phyloP scores from a whole-genome alignment of 1,140 invertebrate genomes.

The Cataglyphis hispanica region DNA sequence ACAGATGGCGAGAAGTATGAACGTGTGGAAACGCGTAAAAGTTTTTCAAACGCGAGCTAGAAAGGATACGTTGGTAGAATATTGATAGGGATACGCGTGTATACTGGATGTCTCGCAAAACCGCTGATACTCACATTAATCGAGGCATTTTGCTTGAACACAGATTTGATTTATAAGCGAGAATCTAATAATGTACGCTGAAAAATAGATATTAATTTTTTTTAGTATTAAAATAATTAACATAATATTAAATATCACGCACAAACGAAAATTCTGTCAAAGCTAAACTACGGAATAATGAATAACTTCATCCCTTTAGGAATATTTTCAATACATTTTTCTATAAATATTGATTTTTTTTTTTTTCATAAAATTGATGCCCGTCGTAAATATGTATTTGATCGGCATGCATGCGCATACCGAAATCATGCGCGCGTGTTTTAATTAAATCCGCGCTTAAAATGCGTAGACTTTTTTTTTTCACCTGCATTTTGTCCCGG shows the following conservation, averaged over 20 bases:
- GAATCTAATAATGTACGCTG: not conserved
- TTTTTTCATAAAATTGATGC: conserved; percentile 14
- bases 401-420: not conserved
- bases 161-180: not conserved
- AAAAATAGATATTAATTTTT: not conserved
- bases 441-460: conserved; percentile 49
- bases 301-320: not conserved
- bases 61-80: conserved; percentile 14
- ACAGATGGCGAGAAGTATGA: conserved; percentile 29
- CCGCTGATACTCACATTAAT: not conserved
- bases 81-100: not conserved
- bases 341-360: conserved; percentile 27
- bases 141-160: not conserved
- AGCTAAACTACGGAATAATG: conserved; percentile 4
- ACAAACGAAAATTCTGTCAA: not conserved
- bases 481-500: not conserved
- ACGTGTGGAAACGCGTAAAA: conserved; percentile 32
- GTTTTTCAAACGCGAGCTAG: not conserved
- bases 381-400: conserved; percentile 47
- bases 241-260: not conserved
- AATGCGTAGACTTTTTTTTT: conserved; percentile 17
- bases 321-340: not conserved
- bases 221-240: conserved; percentile 1
- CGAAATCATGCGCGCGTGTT: not conserved
- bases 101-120: not conserved